Evolutionary conservation across 1,140 invertebrate species (phyloP).

Genomic region (Cyclargus thomasi): DNA sequence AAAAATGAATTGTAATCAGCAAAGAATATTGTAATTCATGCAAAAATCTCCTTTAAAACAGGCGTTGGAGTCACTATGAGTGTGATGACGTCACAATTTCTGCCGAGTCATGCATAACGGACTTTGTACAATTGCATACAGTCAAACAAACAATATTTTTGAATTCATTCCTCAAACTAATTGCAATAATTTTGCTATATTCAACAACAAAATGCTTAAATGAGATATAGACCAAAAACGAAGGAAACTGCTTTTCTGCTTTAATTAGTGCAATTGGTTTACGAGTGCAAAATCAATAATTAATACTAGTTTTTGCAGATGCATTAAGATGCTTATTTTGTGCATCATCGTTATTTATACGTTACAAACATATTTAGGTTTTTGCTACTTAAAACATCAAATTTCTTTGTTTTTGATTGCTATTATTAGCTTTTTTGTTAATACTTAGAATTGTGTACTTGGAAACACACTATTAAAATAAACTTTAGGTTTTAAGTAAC

Average conservation of each 20-base stretch:
- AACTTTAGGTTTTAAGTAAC: neutral
- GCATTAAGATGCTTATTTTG: slow-evolving; percentile 3
- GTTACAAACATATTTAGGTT: neutral
- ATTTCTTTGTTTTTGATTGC: neutral
- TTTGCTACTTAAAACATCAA: neutral
- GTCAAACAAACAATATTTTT: neutral
- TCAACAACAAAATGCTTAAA: neutral
- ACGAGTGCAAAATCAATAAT: neutral
- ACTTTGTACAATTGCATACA: slow-evolving; percentile 19
- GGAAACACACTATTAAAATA: neutral
- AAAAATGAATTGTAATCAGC: slow-evolving; percentile 25
- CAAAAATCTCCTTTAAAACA: slow-evolving; percentile 25
- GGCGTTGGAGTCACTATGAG: slow-evolving; percentile 28
- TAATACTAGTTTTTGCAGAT: neutral
- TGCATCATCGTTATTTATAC: slow-evolving; percentile 3
- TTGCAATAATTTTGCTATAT: neutral
- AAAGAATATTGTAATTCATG: slow-evolving; percentile 27
- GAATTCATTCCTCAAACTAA: slow-evolving; percentile 1
- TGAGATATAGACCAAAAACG: too few species aligned
- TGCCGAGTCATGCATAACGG: slow-evolving; percentile 34
- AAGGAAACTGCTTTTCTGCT: too few species aligned
- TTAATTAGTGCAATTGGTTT: neutral
- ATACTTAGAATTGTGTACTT: too few species aligned
- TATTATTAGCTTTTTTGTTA: too few species aligned
- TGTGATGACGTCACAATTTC: slow-evolving; percentile 31